Evolutionary conservation across 2,113 vertebrate genomes (phyloP), one percentile per base, ranked within the genome.

Genomic region (Pungitius pungitius): DNA sequence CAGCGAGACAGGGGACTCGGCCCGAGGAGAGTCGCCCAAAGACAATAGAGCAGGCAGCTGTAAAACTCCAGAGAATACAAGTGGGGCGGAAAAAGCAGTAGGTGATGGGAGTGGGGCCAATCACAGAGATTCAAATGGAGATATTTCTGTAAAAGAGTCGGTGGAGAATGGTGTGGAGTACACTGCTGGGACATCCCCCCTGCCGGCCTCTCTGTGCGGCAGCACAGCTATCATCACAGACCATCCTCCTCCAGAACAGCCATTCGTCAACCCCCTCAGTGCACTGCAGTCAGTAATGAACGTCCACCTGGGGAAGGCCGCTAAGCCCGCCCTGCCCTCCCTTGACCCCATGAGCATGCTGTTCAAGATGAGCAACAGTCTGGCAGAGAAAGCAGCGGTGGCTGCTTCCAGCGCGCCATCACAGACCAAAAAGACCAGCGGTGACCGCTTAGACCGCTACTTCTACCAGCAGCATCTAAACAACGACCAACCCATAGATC

Each of bases 341-440:
- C 94, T 99, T 17, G 98, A 99, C 91, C 98, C 98, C 65, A 99
- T 99, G 97, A 99, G 97, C 89, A 99, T 99, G 97, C 94, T 99
- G 58, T 99, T 99, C 89, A 99, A 99, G 94, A 99, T 99, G 97
- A 99, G 97, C 94, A 98, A 99, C 87, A 99, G 96, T 91, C 91
- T 99, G 89, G 97, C 96, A 0, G 98, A 99, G 88, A 99, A 99
- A 93, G 97, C 98, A 1, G 97, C 97, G 0, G 95, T 98, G 87
- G 97, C 97, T 17, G 95, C 93, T 35, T 94, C 93, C 71, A 93
- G 96, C 27, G 96, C 97, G 30, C 95, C 96, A 81, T 90, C 96
- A 30, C 97, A 95, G 88, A 92, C 95, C 95, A 98, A 97, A 95
- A 99, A 98, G 89, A 61, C 91, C 20, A 79, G 89, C 49, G 92